Base-by-base conservation (phyloP, 2,797 vertebrate genomes). In the Sebastes nivosus region DNA sequence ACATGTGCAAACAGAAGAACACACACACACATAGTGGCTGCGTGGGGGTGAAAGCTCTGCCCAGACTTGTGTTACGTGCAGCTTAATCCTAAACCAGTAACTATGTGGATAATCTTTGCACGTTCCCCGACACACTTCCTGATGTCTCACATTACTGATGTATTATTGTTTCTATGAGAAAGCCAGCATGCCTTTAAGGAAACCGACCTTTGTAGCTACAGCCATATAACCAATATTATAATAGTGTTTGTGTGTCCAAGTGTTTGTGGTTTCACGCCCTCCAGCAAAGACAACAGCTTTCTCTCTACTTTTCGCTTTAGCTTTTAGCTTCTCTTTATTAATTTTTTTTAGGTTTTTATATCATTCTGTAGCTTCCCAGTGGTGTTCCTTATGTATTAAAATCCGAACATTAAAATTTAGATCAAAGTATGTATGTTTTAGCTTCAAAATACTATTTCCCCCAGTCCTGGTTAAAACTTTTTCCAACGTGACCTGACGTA, bases 61-160 rank as follows among this genome's bases (percentile, higher is more conserved):
- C 67, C 59, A 67, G 85, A 86, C 90, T 67, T 82, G 89, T 86
- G 38, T 78, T 66, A 78, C 81, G 67, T 65, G 82, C 79, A 83
- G 42, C 52, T 68, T 84, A 84, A 85, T 79, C 46, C 36, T 77
- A 22, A 73, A n/a, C 22, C 29, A 30, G 70, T 74, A 68, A 84
- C 38, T 86, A 63, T 8, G n/a, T 30, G 58, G 27, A 76, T 78
- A 79, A 82, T 72, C 67, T 73, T 55, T 57, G 18, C 22, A 55
- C 66, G 60, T 71, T 30, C 7, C n/a, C 57, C 16, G 34, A 60
- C 54, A 73, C 30, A 36, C 27, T 75, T 24, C 20, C 6, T 7
- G 7, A 16, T 46, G 42, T n/a, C 50, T 52, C 50, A 52, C 50
- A 46, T 46, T 46, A 46, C 42, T 46, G 30, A 76, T 10, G 14